A percentile compares a stretch with the other conserved stretches of the same genome.
phyloP scores from a whole-genome alignment of 2,888 invertebrate species.

The Geophilus truncorum region DNA sequence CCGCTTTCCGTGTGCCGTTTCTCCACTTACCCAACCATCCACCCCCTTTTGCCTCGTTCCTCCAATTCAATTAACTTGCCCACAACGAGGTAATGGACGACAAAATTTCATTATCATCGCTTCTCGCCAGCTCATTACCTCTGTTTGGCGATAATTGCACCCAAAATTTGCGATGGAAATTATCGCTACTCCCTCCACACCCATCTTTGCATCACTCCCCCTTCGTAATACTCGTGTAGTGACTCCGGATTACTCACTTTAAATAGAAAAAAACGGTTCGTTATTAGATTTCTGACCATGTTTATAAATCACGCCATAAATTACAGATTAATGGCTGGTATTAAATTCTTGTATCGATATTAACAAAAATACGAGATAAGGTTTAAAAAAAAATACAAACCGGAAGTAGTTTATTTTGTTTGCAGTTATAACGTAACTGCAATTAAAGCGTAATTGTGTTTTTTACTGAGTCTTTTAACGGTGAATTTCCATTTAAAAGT shows the following conservation, averaged over 20 bases:
- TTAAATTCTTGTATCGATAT: background rate
- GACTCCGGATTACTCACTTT: background rate
- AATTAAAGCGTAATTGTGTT: no score
- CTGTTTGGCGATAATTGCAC: constrained; percentile 34
- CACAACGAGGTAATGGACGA: constrained; percentile 35
- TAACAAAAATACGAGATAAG: no score
- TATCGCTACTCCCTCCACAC: background rate
- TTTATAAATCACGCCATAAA: background rate
- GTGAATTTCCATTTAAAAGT: no score
- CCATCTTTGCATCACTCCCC: background rate
- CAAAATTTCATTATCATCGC: constrained; percentile 35
- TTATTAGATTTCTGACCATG: background rate
- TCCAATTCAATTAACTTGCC: constrained; percentile 33
- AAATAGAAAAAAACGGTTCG: background rate
- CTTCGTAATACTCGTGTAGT: background rate
- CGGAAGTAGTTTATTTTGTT: no score
- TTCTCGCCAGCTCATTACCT: constrained; percentile 32
- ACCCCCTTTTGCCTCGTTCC: background rate
- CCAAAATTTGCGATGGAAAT: constrained; percentile 34
- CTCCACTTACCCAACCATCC: background rate
- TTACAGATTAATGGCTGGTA: no score
- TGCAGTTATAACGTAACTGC: no score
- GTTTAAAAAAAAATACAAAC: no score
- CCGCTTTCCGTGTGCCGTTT: background rate
- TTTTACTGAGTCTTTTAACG: no score